Evolutionary conservation across 2,113 vertebrate species (phyloP).

Genomic region (Anser brachyrhynchus): DNA sequence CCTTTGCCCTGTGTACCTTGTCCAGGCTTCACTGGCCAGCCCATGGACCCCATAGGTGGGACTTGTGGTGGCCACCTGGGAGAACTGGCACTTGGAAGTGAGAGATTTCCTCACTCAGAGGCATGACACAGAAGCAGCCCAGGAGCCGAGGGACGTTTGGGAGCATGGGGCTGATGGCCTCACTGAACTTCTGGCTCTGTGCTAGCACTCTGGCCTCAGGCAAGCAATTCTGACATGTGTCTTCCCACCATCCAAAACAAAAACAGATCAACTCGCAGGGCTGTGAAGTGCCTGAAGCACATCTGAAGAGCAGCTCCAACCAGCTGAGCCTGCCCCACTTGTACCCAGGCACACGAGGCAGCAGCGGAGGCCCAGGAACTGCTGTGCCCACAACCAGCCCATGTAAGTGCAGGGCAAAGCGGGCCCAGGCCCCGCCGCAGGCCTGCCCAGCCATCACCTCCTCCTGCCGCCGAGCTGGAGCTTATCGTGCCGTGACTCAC

Average conservation of each 20-base stretch:
- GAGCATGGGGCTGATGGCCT: rapidly evolving
- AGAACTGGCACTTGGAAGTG: rapidly evolving
- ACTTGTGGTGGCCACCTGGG: rapidly evolving
- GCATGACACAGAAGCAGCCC: rapidly evolving
- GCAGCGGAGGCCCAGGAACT: too few species aligned
- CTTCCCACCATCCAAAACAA: not conserved
- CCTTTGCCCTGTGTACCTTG: not conserved
- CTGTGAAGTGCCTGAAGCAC: not conserved
- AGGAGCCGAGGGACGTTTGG: not conserved
- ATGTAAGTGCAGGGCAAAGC: too few species aligned
- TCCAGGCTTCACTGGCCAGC: not conserved
- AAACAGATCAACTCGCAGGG: not conserved
- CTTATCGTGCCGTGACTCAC: not conserved
- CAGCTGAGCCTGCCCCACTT: rapidly evolving
- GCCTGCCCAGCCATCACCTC: not conserved
- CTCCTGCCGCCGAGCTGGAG: rapidly evolving
- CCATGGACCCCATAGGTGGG: not conserved
- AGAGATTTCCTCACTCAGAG: not conserved
- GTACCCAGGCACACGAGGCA: too few species aligned
- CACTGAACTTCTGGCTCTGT: not conserved
- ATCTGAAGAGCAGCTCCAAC: not conserved
- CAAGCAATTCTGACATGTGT: not conserved
- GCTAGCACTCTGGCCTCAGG: not conserved
- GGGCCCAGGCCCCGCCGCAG: too few species aligned
- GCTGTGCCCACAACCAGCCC: too few species aligned